Percentiles rank a stretch among this genome's conserved stretches.
Conservation (phyloP, 2,797 vertebrate species). For the Acrossocheilus wenchowensis region DNA sequence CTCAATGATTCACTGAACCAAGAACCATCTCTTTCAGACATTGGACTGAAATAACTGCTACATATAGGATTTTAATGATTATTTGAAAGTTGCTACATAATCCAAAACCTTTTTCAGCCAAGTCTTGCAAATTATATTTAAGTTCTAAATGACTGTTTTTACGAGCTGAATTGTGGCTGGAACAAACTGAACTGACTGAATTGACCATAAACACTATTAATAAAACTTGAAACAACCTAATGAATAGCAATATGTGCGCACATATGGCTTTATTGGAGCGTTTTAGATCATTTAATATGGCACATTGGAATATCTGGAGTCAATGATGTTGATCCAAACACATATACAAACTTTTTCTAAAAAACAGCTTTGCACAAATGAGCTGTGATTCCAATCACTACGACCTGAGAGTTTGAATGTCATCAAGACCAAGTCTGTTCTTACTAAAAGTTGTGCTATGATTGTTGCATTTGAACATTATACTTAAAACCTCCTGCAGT, state of each 20-base stretch:
- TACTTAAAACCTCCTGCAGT: constrained; percentile 44
- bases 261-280: background rate
- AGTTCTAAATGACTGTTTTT: background rate
- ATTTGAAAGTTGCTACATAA: background rate
- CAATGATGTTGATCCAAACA: background rate
- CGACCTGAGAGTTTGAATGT: background rate
- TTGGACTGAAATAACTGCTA: background rate
- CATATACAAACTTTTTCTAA: background rate
- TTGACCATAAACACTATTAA: constrained; percentile 8
- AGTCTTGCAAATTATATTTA: constrained; percentile 8
- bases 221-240: constrained; percentile 10
- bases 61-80: background rate
- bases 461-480: constrained; percentile 35
- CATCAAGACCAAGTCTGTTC: constrained; percentile 10
- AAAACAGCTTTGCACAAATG: background rate
- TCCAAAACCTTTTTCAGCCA: background rate
- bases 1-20: background rate
- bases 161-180: background rate
- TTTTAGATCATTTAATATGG: background rate
- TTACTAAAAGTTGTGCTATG: constrained; percentile 21
- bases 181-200: constrained; percentile 7
- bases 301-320: background rate
- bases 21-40: background rate
- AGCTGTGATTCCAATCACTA: background rate
- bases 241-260: background rate